A percentile compares a stretch with the other conserved stretches of the same genome.
Conservation (phyloP, 2,888 invertebrate genomes). For the Drosophila barbarae region DNA sequence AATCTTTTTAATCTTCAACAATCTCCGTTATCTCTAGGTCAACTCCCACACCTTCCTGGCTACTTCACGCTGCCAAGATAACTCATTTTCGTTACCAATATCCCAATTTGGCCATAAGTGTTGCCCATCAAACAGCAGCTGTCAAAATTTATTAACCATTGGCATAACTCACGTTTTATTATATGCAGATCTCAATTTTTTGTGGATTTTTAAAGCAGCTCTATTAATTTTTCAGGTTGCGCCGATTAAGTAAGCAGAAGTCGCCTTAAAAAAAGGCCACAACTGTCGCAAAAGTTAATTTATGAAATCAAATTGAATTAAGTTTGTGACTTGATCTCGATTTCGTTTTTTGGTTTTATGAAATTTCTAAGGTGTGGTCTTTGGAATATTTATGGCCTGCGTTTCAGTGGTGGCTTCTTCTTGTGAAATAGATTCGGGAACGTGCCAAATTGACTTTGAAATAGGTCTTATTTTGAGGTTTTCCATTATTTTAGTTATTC, state of each 20-base stretch:
- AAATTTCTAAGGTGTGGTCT: conserved; percentile 53
- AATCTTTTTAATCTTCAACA: not conserved
- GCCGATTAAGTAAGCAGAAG: conserved; percentile 52
- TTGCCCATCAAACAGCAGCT: conserved; percentile 37
- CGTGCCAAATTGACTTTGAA: conserved; percentile 38
- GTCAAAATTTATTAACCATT: conserved; percentile 49
- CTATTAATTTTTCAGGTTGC: conserved; percentile 66
- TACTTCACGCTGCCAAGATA: conserved; percentile 12
- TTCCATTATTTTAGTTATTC: conserved; percentile 1
- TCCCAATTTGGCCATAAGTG: conserved; percentile 25
- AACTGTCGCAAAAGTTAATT: conserved; percentile 60
- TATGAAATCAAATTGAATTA: conserved; percentile 48
- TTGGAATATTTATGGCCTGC: conserved; percentile 28
- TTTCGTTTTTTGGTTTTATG: conserved; percentile 14
- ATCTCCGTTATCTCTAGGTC: not conserved
- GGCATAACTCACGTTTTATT: conserved; percentile 55
- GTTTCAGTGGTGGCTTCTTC: conserved; percentile 24
- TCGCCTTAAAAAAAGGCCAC: conserved; percentile 37
- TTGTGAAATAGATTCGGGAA: conserved; percentile 35
- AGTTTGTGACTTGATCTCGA: conserved; percentile 22
- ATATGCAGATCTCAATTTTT: conserved; percentile 16
- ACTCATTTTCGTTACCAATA: conserved; percentile 21
- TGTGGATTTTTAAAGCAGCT: conserved; percentile 51
- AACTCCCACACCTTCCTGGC: conserved; percentile 16
- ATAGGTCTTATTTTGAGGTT: conserved; percentile 10